Percentiles rank a stretch among this genome's conserved stretches.
These are phyloP conservation scores for Mesembrinibis cayennensis DNA, from an alignment of 2,113 vertebrate genomes.

Conservation along the genomic window DNA sequence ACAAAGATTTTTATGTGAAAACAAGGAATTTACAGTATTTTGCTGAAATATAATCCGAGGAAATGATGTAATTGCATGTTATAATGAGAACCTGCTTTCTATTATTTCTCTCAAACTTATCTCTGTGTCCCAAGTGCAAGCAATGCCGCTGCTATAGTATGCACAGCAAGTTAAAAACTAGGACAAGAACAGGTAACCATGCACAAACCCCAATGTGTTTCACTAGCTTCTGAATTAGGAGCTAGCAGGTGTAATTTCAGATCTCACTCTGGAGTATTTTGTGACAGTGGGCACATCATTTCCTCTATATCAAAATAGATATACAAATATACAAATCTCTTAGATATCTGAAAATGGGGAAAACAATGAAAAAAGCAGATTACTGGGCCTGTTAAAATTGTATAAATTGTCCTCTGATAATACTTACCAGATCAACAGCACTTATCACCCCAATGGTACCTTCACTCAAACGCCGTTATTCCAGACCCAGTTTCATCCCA, in stretches of 20 bases:
- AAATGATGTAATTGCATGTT: constrained; percentile 17
- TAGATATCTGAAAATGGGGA: neutral
- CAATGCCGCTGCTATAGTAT: neutral
- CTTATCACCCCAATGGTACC: neutral
- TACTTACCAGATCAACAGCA: neutral
- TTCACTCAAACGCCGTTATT: neutral
- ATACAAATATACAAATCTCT: neutral
- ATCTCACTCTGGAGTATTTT: neutral
- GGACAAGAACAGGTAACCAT: neutral
- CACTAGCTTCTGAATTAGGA: neutral
- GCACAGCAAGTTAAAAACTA: neutral
- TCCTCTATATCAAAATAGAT: neutral
- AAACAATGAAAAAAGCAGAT: neutral
- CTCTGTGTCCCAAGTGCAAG: neutral
- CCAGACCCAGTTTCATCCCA: neutral
- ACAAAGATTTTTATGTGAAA: neutral
- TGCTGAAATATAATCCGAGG: neutral
- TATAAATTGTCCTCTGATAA: neutral
- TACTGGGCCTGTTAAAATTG: neutral
- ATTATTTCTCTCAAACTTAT: neutral
- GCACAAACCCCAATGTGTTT: neutral
- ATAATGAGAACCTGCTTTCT: neutral
- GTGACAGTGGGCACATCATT: neutral
- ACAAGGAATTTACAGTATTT: constrained; percentile 18
- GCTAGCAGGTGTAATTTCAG: neutral